Evolutionary conservation across 2,888 invertebrate genomes (phyloP).

Genomic region (Drosophila helvetica): DNA sequence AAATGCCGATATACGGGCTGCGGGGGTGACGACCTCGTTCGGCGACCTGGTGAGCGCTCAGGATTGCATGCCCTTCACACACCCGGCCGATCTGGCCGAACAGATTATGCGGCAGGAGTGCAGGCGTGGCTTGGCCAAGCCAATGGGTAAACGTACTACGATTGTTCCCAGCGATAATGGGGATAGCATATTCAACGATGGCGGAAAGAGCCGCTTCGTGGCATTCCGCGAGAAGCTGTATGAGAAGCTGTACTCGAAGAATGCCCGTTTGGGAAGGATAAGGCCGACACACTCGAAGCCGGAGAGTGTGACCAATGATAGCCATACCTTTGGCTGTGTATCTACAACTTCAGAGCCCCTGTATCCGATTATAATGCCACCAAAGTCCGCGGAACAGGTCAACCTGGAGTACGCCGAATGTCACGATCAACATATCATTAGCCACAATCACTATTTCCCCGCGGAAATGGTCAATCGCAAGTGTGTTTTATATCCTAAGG

Average conservation of each 20-base stretch:
- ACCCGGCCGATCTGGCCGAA: neutral
- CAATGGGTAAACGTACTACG: neutral
- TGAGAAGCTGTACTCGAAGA: constrained; percentile 79
- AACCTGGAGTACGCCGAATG: constrained; percentile 64
- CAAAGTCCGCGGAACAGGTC: constrained; percentile 65
- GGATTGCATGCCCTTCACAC: neutral
- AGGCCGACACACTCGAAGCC: constrained; percentile 69
- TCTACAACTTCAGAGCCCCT: constrained; percentile 28
- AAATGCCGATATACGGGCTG: neutral
- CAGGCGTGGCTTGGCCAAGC: neutral
- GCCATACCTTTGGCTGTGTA: constrained; percentile 66
- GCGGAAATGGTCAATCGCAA: constrained; percentile 71
- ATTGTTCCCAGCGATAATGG: neutral
- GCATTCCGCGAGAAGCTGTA: constrained; percentile 79
- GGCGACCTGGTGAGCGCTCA: neutral
- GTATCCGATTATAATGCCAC: constrained; percentile 70
- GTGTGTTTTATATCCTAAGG: constrained; percentile 69
- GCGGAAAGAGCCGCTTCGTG: constrained; percentile 77
- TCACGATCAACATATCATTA: constrained; percentile 77
- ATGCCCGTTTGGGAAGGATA: constrained; percentile 64
- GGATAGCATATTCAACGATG: neutral
- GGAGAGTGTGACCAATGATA: constrained; percentile 61
- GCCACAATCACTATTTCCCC: constrained; percentile 80
- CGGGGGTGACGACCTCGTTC: neutral
- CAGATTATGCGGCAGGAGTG: neutral